Base-by-base conservation (phyloP, 2,888 invertebrate species). In the Anarsia innoxiella region DNA sequence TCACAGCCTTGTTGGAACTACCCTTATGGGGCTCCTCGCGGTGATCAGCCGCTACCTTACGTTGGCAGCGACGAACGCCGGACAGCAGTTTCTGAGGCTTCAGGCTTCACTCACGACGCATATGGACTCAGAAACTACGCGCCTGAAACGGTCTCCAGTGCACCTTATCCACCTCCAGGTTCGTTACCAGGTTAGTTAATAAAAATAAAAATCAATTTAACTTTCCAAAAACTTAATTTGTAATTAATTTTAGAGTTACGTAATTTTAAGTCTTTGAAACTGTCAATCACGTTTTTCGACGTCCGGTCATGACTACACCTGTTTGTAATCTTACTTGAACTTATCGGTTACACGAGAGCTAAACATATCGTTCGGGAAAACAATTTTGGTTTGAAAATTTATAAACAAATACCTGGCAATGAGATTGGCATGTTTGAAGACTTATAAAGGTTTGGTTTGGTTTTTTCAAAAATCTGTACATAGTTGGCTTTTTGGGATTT, bases 141-240 rank as follows among this genome's bases (percentile, higher is more conserved):
- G 36, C 89, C 90, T 2, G 92, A 91, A 69, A 88, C 89, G 30
- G 91, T 91, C 48, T 90, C 90, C 55, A 89, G 91, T 56, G 91
- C 90, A 41, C 91, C 93, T 27, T 93, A 93, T 61, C 91, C 92
- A 62, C 91, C 93, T 62, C 90, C 93, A 88, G 92, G 93, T 89
- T 88, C 88, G 65, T 53, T 84, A 44, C 84, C 84, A 59, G 84
- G 84, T 83, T 48, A 78, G 84, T 87, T 85, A 15, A 4, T 23
- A 10, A 27, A 6, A 4, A n/a, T 5, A 10, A 23, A 12, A 9
- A 23, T 12, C n/a, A 32, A 10, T 33, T 19, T 13, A 26, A 11
- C n/a, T n/a, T n/a, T n/a, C n/a, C n/a, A n/a, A 12, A 16, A 4
- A 11, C 11, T 8, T n/a, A n/a, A n/a, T n/a, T 66, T 63, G 46